Evolutionary conservation across 2,888 invertebrate species (phyloP), one percentile per base, ranked within the genome.

Genomic region (Cotesia congregata): DNA sequence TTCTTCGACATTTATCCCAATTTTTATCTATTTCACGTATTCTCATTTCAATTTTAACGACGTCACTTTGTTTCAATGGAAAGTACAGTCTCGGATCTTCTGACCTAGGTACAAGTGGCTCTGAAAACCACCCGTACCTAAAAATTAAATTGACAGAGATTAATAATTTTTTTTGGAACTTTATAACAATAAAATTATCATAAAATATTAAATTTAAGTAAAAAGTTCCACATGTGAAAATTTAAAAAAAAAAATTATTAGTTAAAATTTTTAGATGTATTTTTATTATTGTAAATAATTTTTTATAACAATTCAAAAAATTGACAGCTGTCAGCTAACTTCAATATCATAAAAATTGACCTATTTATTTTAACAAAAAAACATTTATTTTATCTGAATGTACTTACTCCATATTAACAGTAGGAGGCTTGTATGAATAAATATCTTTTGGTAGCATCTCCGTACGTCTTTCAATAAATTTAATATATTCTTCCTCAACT

Each of bases 41-140:
- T 15, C 77, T 75, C 5, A 87, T 76, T 72, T 87, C 88, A 20
- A 77, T 81, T 68, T 83, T 81, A 6, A 88, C 81, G 60, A 87
- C 86, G 17, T 86, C 84, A 1, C 81, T 78, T 64, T 80, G 76
- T 15, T 79, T 84, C 41, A 76, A 75, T 6, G 86, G 83, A 67
- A 87, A 88, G 38, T 80, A 71, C 1, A 88, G 77, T 62, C 88
- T 81, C 15, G 83, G 80, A 80, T 89, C 88, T 0, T 39, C 77
- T 3, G 85, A 78, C 77, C 75, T 81, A 15, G 82, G 75, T 60
- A 86, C 80, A 41, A 87, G 78, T 0, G 83, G 82, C 15, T 84
- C 73, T 0, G 77, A 17, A 76, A 86, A 86, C 86, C 88, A 89
- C 72, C 89, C 88, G 72, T 89, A 89, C 12, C 89, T 89, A 41